A percentile compares a stretch with the other conserved stretches of the same genome.
phyloP scores from a whole-genome alignment of 2,113 vertebrate genomes.

The Pseudolaguvia tuberculata region DNA sequence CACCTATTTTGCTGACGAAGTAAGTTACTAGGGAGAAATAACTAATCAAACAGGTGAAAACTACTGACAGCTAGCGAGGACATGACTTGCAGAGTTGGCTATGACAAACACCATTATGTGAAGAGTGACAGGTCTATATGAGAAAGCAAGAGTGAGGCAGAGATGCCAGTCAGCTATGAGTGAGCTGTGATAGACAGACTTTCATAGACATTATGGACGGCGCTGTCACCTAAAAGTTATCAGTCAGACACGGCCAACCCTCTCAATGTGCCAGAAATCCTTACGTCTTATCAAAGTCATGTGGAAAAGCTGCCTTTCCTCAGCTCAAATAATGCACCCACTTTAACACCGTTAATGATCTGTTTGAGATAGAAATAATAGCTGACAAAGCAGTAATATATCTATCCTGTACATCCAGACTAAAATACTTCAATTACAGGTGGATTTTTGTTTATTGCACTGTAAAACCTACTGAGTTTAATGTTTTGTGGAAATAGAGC shows the following conservation, averaged over 20 bases:
- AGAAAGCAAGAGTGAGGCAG: slow-evolving; percentile 20
- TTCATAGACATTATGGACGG: slow-evolving; percentile 17
- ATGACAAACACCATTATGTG: neutral
- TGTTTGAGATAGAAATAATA: slow-evolving; percentile 3
- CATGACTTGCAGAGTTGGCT: slow-evolving; percentile 21
- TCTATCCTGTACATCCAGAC: neutral
- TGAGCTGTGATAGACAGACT: slow-evolving; percentile 14
- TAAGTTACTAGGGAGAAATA: neutral
- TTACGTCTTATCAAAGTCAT: slow-evolving; percentile 16
- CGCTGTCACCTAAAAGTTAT: slow-evolving; percentile 40
- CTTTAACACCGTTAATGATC: slow-evolving; percentile 23
- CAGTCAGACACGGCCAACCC: slow-evolving; percentile 26
- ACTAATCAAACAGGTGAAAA: slow-evolving; percentile 1
- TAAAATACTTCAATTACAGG: neutral
- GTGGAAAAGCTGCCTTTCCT: slow-evolving; percentile 1
- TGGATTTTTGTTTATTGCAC: neutral
- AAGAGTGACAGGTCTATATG: slow-evolving; percentile 35
- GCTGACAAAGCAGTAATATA: slow-evolving; percentile 5
- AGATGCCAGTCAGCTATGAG: slow-evolving; percentile 36
- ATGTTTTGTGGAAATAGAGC: slow-evolving; percentile 8
- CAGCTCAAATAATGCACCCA: slow-evolving; percentile 9
- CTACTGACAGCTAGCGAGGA: slow-evolving; percentile 7
- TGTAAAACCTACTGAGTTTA: slow-evolving; percentile 13
- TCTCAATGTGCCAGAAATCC: neutral
- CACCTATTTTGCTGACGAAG: slow-evolving; percentile 10